A percentile compares a stretch with the other conserved stretches of the same genome.
Conservation (phyloP, 2,113 vertebrate genomes). For the Spilogale gracilis region DNA sequence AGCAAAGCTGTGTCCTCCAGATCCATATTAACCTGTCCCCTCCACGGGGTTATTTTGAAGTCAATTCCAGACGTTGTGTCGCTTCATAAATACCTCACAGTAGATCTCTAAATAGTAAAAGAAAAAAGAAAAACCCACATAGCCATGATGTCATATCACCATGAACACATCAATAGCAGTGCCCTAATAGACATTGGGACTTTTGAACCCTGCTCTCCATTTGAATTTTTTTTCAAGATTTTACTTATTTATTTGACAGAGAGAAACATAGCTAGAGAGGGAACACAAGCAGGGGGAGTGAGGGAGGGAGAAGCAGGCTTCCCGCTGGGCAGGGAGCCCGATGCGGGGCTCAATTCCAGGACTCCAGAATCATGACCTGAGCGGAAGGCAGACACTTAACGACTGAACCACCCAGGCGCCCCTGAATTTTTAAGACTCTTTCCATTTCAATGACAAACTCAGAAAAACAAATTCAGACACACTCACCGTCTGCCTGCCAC, state of each 20-base stretch:
- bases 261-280: too few relatives aligned
- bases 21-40: background rate
- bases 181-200: background rate
- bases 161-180: background rate
- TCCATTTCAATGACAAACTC: background rate
- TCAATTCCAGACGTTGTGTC: background rate
- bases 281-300: too few relatives aligned
- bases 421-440: background rate
- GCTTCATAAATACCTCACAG: background rate
- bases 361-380: too few relatives aligned
- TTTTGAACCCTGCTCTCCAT: background rate
- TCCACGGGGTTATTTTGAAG: background rate
- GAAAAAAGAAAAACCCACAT: background rate
- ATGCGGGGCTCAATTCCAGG: too few relatives aligned
- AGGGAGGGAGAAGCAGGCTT: too few relatives aligned
- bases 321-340: too few relatives aligned
- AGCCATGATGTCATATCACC: background rate
- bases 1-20: background rate
- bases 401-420: too few relatives aligned
- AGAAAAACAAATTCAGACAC: background rate
- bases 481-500: accelerated
- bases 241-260: too few relatives aligned
- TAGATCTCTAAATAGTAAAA: background rate
- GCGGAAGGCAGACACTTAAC: too few relatives aligned
- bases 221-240: too few relatives aligned